A percentile compares a stretch with the other conserved stretches of the same genome.
Evolutionary conservation across 2,888 invertebrate species (phyloP).

Genomic region (Dermolepida albohirtum): DNA sequence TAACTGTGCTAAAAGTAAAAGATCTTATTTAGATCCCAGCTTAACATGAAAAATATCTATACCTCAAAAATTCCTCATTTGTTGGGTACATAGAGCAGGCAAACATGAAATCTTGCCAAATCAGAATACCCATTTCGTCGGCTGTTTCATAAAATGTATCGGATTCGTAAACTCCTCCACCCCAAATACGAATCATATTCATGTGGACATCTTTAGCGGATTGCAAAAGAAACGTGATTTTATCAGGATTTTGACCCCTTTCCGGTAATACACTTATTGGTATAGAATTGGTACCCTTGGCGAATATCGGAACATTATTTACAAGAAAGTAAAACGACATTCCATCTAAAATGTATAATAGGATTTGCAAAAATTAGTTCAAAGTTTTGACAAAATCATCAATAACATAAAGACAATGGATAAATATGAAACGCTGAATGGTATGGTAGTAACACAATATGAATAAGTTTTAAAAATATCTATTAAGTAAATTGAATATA

Average conservation of each 20-base stretch:
- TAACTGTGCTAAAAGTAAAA: slow-evolving; percentile 71
- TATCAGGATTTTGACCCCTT: slow-evolving; percentile 69
- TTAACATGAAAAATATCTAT: slow-evolving; percentile 50
- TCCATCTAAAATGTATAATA: slow-evolving; percentile 18
- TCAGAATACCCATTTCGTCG: slow-evolving; percentile 88
- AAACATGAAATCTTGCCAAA: slow-evolving; percentile 99
- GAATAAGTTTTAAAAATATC: no score
- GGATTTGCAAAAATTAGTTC: no score
- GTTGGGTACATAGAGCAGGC: slow-evolving; percentile 96
- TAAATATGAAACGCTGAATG: no score
- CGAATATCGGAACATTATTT: slow-evolving; percentile 85
- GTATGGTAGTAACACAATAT: no score
- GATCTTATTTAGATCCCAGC: neutral
- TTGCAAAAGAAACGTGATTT: slow-evolving; percentile 73
- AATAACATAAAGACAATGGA: no score
- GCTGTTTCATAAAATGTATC: slow-evolving; percentile 90
- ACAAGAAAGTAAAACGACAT: slow-evolving; percentile 85
- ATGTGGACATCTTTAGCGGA: slow-evolving; percentile 84
- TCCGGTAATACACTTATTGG: slow-evolving; percentile 89
- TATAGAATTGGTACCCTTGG: slow-evolving; percentile 96
- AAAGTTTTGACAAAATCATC: no score
- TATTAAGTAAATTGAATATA: no score
- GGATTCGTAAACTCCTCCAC: slow-evolving; percentile 95
- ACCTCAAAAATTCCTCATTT: slow-evolving; percentile 76
- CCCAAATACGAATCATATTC: slow-evolving; percentile 98